Conservation (phyloP, 2,113 vertebrate genomes). For the Apaloderma vittatum region DNA sequence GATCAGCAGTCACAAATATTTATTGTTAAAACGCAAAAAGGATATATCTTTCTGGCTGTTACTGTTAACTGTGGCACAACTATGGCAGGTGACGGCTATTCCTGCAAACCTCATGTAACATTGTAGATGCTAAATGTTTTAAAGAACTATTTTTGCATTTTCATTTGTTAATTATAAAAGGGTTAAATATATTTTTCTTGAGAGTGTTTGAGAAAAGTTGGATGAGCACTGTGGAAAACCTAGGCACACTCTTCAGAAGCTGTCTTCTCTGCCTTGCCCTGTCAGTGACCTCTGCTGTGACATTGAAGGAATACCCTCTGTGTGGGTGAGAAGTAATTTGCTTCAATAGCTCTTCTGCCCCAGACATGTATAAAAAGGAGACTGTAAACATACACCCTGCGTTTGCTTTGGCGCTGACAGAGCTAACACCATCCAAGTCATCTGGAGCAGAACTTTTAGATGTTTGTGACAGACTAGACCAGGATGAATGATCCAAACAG, state of each 20-base stretch:
- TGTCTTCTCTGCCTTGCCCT: conserved; percentile 64
- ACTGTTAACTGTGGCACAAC: background rate
- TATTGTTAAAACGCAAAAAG: background rate
- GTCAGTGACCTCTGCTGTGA: conserved; percentile 74
- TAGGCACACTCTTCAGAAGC: background rate
- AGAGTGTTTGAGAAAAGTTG: conserved; percentile 30
- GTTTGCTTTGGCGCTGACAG: conserved; percentile 74
- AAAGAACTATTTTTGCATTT: background rate
- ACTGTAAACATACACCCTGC: conserved; percentile 72
- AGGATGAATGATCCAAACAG: conserved; percentile 2
- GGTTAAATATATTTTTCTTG: background rate
- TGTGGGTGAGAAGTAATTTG: conserved; percentile 75
- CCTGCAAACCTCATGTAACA: background rate
- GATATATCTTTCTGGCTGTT: background rate
- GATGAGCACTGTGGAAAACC: conserved; percentile 31
- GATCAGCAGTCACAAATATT: conserved; percentile 39
- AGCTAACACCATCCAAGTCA: conserved; percentile 71
- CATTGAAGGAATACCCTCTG: conserved; percentile 74
- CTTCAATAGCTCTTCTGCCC: conserved; percentile 72
- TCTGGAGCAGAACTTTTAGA: conserved; percentile 66
- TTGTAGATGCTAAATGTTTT: background rate
- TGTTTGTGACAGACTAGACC: conserved; percentile 44
- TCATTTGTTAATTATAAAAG: background rate
- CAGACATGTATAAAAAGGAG: conserved; percentile 76
- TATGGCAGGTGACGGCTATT: background rate